These are phyloP conservation scores for Rhynchonycteris naso DNA, from an alignment of 2,797 vertebrate species.

Conservation along the genomic window DNA sequence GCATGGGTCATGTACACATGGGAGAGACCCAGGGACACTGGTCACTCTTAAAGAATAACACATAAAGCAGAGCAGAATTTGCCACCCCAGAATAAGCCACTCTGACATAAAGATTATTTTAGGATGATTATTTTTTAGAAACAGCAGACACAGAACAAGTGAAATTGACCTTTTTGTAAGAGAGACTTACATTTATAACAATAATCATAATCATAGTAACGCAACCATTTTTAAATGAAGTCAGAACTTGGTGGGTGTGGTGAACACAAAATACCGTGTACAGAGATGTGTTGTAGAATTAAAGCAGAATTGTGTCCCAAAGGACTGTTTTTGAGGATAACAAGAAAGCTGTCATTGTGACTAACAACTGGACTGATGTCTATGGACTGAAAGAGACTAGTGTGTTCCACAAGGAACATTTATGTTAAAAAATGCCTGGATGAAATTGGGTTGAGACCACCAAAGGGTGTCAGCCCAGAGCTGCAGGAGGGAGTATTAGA, in stretches of 20 bases:
- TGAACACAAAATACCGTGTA: too few species aligned
- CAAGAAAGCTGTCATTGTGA: neutral
- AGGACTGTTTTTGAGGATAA: neutral
- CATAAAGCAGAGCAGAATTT: neutral
- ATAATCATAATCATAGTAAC: neutral
- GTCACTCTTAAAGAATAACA: neutral
- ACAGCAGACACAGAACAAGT: neutral
- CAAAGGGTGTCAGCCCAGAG: too few species aligned
- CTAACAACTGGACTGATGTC: neutral
- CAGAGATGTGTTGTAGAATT: too few species aligned
- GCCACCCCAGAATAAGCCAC: neutral
- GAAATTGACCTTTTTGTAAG: neutral
- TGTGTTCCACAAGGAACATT: too few species aligned
- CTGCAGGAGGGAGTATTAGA: too few species aligned
- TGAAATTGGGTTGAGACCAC: too few species aligned
- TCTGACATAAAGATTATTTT: neutral
- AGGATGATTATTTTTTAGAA: neutral
- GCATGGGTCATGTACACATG: neutral
- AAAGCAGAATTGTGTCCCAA: neutral
- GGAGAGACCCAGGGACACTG: neutral
- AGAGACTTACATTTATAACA: neutral
- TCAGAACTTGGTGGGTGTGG: neutral
- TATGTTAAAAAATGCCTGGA: too few species aligned
- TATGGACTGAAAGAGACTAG: neutral
- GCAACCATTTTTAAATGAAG: neutral